phyloP scores from a whole-genome alignment of 2,888 invertebrate species.

The Archaeoteleia sp. region DNA sequence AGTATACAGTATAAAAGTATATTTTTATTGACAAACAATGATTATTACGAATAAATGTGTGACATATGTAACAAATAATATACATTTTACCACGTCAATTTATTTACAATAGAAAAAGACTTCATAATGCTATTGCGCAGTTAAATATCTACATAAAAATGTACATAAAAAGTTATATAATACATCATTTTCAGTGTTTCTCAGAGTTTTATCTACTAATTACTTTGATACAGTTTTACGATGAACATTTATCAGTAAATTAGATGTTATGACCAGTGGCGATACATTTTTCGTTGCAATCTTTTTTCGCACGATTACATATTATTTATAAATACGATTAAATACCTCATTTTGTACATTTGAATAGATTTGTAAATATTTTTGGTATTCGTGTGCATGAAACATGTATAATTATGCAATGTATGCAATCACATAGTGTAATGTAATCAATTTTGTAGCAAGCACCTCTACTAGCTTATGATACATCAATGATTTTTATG shows the following conservation, averaged over 20 bases:
- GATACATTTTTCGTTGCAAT: no score
- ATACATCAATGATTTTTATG: neutral
- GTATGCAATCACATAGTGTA: neutral
- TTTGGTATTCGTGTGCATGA: no score
- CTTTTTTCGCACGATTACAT: no score
- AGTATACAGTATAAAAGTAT: no score
- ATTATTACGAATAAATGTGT: no score
- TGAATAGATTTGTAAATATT: no score
- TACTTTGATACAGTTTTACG: conserved; percentile 11
- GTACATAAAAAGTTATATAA: conserved; percentile 9
- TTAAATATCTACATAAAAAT: neutral
- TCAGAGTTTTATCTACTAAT: conserved; percentile 13
- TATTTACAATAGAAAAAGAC: conserved; percentile 20
- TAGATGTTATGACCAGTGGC: no score
- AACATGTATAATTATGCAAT: no score
- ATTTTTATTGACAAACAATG: no score
- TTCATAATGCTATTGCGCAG: conserved; percentile 7
- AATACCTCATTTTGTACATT: no score
- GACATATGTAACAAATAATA: no score
- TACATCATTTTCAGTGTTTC: conserved; percentile 15
- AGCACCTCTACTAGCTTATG: neutral
- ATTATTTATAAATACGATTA: no score
- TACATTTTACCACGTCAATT: conserved; percentile 6
- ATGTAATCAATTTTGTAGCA: neutral
- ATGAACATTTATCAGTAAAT: neutral